phyloP scores from a whole-genome alignment of 2,797 vertebrate species.

The Onychomys torridus region DNA sequence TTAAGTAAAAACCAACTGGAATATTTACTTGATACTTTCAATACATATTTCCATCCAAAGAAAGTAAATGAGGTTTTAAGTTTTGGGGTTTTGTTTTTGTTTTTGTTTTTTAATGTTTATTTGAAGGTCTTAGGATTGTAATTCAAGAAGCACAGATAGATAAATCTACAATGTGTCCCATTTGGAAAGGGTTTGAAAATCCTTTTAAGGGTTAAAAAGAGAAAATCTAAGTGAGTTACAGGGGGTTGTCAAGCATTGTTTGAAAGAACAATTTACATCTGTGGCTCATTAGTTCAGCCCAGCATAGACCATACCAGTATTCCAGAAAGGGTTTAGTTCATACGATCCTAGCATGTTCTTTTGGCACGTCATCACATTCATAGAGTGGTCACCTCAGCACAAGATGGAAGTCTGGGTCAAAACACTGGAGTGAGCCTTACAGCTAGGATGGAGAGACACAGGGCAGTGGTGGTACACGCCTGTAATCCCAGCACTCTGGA shows the following conservation, averaged over 20 bases:
- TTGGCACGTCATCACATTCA: not conserved
- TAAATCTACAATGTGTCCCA: not conserved
- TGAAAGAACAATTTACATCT: not conserved
- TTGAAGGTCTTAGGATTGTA: not conserved
- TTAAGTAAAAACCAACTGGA: constrained; percentile 5
- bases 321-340: not conserved
- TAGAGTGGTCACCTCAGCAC: not conserved
- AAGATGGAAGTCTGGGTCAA: not conserved
- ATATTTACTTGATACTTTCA: not conserved
- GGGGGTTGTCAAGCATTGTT: not conserved
- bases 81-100: too few species aligned
- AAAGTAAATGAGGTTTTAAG: not conserved
- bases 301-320: not conserved
- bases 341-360: not conserved
- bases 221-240: not conserved
- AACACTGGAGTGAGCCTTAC: not conserved
- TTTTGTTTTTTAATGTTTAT: not conserved
- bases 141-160: not conserved
- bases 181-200: not conserved
- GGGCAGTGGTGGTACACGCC: too few species aligned
- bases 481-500: too few species aligned
- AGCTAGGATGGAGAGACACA: not conserved
- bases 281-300: not conserved
- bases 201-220: not conserved
- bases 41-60: not conserved